These are phyloP conservation scores for Heteromyza rotundicornis DNA, from an alignment of 2,888 invertebrate species.

Conservation along the genomic window DNA sequence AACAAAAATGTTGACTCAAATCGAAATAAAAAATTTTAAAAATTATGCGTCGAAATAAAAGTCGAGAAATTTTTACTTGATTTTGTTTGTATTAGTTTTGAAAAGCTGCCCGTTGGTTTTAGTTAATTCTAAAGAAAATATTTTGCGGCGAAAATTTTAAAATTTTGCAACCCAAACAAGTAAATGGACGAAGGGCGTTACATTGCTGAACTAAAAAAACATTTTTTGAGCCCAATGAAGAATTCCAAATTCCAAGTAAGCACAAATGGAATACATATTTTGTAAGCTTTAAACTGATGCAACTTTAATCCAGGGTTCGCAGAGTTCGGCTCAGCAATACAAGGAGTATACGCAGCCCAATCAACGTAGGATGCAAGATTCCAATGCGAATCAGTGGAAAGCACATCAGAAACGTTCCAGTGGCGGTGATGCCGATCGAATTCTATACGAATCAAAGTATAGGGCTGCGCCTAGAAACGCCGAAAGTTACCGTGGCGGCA, in stretches of 20 bases:
- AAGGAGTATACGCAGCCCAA: too few relatives aligned
- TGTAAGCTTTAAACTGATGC: too few relatives aligned
- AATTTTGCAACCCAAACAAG: not conserved
- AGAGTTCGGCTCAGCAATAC: not conserved
- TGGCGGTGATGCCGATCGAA: conserved; percentile 37
- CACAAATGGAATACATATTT: too few relatives aligned
- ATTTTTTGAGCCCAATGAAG: too few relatives aligned
- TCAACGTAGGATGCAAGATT: conserved; percentile 15
- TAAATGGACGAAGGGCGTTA: conserved; percentile 23
- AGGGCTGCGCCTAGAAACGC: not conserved
- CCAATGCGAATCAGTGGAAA: not conserved
- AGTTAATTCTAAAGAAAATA: too few relatives aligned
- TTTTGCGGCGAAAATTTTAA: conserved; percentile 15
- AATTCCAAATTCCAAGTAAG: conserved; percentile 29
- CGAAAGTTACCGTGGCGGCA: conserved; percentile 17
- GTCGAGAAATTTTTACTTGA: too few relatives aligned
- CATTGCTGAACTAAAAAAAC: conserved; percentile 25
- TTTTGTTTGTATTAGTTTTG: too few relatives aligned
- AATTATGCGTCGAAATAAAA: too few relatives aligned
- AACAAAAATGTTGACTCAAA: too few relatives aligned
- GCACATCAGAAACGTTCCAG: conserved; percentile 15
- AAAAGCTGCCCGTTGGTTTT: too few relatives aligned
- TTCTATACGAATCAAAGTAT: conserved; percentile 11
- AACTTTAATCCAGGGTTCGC: too few relatives aligned
- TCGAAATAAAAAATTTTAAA: too few relatives aligned